These are phyloP conservation scores for Oophaga sylvatica DNA, from an alignment of 2,797 vertebrate genomes.

Conservation along the genomic window DNA sequence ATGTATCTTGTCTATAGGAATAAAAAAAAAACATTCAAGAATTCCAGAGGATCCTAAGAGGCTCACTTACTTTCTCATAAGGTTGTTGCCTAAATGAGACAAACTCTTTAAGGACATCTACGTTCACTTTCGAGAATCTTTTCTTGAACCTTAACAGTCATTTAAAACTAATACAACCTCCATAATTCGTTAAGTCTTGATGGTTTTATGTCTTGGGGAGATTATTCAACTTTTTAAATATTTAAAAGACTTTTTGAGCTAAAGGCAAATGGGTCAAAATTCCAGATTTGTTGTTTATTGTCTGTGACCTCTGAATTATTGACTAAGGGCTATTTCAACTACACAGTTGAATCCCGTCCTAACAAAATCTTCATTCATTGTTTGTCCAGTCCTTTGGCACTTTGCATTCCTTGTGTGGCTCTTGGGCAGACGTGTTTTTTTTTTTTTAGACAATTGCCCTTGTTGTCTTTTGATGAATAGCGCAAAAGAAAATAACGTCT, in stretches of 20 bases:
- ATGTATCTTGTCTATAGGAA: too few relatives aligned
- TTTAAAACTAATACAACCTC: background rate
- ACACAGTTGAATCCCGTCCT: conserved; percentile 62
- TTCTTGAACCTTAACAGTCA: background rate
- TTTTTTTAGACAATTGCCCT: conserved; percentile 61
- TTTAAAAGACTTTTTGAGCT: conserved; percentile 62
- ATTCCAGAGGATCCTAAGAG: too few relatives aligned
- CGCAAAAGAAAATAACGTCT: conserved; percentile 45
- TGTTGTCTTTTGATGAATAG: conserved; percentile 50
- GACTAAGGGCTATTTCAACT: conserved; percentile 61
- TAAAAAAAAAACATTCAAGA: too few relatives aligned
- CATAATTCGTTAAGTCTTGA: conserved; percentile 23
- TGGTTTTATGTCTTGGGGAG: conserved; percentile 59
- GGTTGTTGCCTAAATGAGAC: too few relatives aligned
- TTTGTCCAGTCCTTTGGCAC: conserved; percentile 58
- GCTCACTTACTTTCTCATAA: too few relatives aligned
- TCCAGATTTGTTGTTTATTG: conserved; percentile 65
- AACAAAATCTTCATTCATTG: conserved; percentile 66
- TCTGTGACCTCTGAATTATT: conserved; percentile 65
- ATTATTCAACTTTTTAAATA: conserved; percentile 64
- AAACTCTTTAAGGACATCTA: too few relatives aligned
- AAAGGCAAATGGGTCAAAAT: conserved; percentile 58
- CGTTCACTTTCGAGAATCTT: background rate
- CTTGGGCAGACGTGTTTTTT: conserved; percentile 50
- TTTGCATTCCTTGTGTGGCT: conserved; percentile 61